Evolutionary conservation across 2,888 invertebrate genomes (phyloP), one percentile per base, ranked within the genome.

Genomic region (Drosophila silvestris): DNA sequence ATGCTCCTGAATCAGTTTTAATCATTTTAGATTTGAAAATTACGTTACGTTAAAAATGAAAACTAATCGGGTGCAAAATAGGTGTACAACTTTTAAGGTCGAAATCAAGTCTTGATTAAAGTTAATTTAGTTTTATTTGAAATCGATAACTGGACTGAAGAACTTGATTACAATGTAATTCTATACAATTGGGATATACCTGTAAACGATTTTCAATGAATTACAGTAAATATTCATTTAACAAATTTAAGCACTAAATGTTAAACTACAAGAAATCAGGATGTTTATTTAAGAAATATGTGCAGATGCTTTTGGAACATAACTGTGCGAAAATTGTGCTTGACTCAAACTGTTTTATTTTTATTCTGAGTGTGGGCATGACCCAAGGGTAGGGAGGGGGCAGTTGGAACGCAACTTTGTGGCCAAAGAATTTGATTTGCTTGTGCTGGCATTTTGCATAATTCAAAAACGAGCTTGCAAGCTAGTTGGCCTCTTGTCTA

Each of bases 401-500:
- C 26, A 9, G 47, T 26, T 26, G n/a, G 44, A 12, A 14, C 28
- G 22, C 32, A 68, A 39, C 47, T 51, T 35, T 76, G 77, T 67
- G 81, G 74, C 53, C 61, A 64, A 72, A 67, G 44, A 86, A 83
- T 89, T 81, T 84, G 87, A 87, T 89, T 85, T 80, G 71, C 65
- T 69, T 77, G 56, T 62, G 67, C 65, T 65, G 66, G 54, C 62
- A 66, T 58, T 76, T 70, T 82, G 75, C 84, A 89, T 89, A 77
- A 84, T 86, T 85, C 53, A 82, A 39, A 56, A 57, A 59, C 53
- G 64, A 73, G 60, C 76, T 74, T 33, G 68, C 58, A 62, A 69
- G 57, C 61, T 74, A 74, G 79, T 77, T 79, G 73, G 65, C 75
- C 79, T 68, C 77, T 74, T 65, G 72, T 66, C 88, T 90, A 63